Evolutionary conservation across 2,113 vertebrate species (phyloP).

Genomic region (Talpa occidentalis): DNA sequence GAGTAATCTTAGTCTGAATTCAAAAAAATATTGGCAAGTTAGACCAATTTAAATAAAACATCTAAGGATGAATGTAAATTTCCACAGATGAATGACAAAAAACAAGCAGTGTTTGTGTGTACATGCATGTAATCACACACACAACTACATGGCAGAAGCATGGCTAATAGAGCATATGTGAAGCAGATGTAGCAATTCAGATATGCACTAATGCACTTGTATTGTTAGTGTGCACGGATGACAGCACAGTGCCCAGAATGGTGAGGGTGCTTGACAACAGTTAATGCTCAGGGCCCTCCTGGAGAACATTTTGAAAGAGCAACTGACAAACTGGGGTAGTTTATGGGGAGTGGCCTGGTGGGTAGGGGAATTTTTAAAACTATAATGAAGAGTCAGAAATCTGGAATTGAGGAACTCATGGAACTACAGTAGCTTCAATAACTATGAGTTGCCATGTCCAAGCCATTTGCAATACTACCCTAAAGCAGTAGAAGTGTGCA

Average conservation of each 20-base stretch:
- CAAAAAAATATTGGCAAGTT: not conserved
- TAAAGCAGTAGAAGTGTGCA: not conserved
- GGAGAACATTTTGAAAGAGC: not conserved
- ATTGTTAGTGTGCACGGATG: not conserved
- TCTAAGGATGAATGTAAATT: conserved; percentile 3
- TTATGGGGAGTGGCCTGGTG: not conserved
- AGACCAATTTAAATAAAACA: not conserved
- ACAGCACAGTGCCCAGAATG: not conserved
- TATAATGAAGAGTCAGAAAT: not conserved
- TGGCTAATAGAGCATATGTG: not conserved
- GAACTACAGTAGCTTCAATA: not conserved
- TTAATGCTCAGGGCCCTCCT: not conserved
- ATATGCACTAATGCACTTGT: too few relatives aligned
- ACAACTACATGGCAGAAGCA: not conserved
- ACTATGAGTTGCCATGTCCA: too few relatives aligned
- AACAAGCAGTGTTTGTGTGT: not conserved
- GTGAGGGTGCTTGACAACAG: not conserved
- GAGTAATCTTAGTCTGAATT: not conserved
- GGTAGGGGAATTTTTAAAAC: not conserved
- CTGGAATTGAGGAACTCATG: not conserved
- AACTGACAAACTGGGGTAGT: not conserved
- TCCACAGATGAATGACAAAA: not conserved
- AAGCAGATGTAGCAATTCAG: not conserved
- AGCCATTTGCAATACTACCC: not conserved
- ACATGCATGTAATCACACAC: rapidly evolving